These are phyloP conservation scores for Phrynocephalus guinanensis DNA, from an alignment of 2,797 vertebrate species.

Conservation along the genomic window DNA sequence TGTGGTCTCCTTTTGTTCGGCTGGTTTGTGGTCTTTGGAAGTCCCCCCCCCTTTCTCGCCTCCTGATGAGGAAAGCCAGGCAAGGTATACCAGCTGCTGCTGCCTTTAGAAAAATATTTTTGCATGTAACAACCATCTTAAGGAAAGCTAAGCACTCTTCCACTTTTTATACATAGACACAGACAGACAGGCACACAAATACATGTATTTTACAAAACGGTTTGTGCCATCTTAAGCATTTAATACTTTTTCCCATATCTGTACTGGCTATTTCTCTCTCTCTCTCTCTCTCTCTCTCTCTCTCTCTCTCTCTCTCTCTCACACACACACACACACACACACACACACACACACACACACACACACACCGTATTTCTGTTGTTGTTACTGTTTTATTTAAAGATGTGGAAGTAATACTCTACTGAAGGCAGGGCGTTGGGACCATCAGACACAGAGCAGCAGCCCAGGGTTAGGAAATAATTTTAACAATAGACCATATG, in stretches of 20 bases:
- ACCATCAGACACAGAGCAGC: constrained; percentile 58
- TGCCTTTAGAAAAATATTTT: constrained; percentile 60
- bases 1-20: constrained; percentile 75
- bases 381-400: too few relatives aligned
- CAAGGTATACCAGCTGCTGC: constrained; percentile 70
- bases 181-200: too few relatives aligned
- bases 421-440: background rate
- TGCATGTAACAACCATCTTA: constrained; percentile 55
- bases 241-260: constrained; percentile 26
- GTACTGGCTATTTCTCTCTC: background rate
- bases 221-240: constrained; percentile 22
- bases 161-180: too few relatives aligned
- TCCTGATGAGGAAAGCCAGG: constrained; percentile 63
- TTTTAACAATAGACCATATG: constrained; percentile 77
- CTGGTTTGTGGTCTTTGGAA: constrained; percentile 69
- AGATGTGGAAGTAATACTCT: background rate
- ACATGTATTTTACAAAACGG: background rate
- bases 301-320: too few relatives aligned
- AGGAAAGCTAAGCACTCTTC: constrained; percentile 14
- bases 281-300: too few relatives aligned
- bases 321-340: too few relatives aligned
- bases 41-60: constrained; percentile 50
- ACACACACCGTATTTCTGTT: too few relatives aligned
- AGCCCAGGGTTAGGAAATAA: constrained; percentile 72
- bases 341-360: too few relatives aligned